phyloP scores from a whole-genome alignment of 2,113 vertebrate genomes.

The Hippocampus guttulatus region DNA sequence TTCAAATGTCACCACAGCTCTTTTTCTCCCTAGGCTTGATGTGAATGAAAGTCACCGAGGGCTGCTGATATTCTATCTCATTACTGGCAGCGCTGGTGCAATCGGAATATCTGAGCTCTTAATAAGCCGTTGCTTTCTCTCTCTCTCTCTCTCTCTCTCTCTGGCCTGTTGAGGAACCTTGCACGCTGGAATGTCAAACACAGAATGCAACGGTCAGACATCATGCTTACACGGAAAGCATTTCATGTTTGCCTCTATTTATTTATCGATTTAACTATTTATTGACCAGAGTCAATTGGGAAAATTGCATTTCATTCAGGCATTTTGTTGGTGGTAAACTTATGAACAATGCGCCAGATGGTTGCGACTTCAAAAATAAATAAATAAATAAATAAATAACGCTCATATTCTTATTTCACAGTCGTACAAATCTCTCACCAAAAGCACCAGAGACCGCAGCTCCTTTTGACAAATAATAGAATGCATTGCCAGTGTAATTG shows the following conservation, averaged over 20 bases:
- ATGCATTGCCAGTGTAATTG: constrained; percentile 17
- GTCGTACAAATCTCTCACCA: constrained; percentile 24
- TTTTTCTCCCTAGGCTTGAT: constrained; percentile 57
- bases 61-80: constrained; percentile 68
- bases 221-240: constrained; percentile 44
- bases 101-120: constrained; percentile 67
- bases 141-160: constrained; percentile 42
- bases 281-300: constrained; percentile 4
- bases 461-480: constrained; percentile 20
- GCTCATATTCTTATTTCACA: constrained; percentile 19
- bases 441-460: constrained; percentile 3
- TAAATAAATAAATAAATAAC: no score
- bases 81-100: constrained; percentile 64
- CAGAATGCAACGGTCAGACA: constrained; percentile 54
- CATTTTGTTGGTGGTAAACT: constrained; percentile 21
- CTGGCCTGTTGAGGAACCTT: constrained; percentile 45
- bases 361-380: constrained; percentile 36
- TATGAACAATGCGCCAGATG: constrained; percentile 31
- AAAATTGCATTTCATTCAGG: constrained; percentile 10
- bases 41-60: constrained; percentile 62
- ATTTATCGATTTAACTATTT: constrained; percentile 17
- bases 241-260: constrained; percentile 37
- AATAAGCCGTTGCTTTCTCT: constrained; percentile 58
- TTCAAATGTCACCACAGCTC: constrained; percentile 60
- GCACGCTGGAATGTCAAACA: constrained; percentile 69